Conservation (phyloP, 1,140 invertebrate genomes). For the Diorhabda carinulata region DNA sequence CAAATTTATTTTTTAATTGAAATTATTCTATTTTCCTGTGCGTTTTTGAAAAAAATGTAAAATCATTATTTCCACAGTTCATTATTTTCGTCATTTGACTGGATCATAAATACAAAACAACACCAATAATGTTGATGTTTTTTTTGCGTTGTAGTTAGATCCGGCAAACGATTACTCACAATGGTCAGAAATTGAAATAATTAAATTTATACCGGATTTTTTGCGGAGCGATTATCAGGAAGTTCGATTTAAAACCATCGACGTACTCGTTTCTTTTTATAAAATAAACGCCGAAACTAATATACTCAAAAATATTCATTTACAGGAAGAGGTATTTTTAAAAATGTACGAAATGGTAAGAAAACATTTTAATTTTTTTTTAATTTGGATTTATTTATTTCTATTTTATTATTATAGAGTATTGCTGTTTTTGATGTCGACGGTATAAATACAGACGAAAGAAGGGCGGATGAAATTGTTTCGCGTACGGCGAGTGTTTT, state of each 20-base stretch:
- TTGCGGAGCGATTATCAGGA: constrained; percentile 43
- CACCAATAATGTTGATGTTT: no score
- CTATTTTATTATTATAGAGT: constrained; percentile 27
- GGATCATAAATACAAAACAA: no score
- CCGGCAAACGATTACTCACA: constrained; percentile 16
- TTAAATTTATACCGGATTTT: constrained; percentile 42
- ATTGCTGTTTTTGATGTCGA: constrained; percentile 32
- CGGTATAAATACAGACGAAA: constrained; percentile 26
- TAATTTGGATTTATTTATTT: constrained; percentile 7
- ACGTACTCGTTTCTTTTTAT: constrained; percentile 40
- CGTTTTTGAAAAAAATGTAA: no score
- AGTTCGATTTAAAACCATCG: constrained; percentile 46
- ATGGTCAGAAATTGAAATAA: constrained; percentile 31
- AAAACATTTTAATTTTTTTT: neutral
- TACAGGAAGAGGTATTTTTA: constrained; percentile 34
- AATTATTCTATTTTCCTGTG: no score
- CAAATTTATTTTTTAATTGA: neutral
- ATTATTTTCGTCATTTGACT: no score
- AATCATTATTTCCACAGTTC: no score
- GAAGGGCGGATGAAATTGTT: constrained; percentile 45
- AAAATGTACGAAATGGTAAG: constrained; percentile 28
- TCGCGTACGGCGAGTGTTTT: constrained; percentile 46
- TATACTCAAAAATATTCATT: constrained; percentile 37
- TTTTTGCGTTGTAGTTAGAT: constrained; percentile 22
- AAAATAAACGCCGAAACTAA: constrained; percentile 33